Percentiles rank a stretch among this genome's conserved stretches.
Conservation (phyloP, 2,888 invertebrate genomes). For the Acanthosepion esculentum region DNA sequence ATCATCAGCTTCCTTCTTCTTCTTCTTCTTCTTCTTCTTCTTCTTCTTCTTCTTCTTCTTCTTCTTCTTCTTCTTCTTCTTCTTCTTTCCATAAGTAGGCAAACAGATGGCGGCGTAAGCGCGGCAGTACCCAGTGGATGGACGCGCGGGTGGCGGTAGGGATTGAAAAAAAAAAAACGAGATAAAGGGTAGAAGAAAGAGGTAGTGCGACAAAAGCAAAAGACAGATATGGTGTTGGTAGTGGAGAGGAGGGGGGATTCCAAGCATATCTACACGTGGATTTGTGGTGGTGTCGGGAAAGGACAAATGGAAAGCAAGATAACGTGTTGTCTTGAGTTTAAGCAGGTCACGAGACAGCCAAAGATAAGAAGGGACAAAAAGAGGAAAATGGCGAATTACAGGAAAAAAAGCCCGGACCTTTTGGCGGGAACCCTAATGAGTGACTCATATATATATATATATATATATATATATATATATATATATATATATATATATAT, state of each 20-base stretch:
- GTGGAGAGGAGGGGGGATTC: not conserved
- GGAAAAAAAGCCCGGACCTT: not conserved
- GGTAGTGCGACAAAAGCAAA: not conserved
- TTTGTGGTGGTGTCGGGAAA: not conserved
- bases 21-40: too few relatives aligned
- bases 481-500: not conserved
- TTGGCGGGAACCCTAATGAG: conserved; percentile 33
- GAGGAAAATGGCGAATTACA: not conserved
- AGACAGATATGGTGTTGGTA: too few relatives aligned
- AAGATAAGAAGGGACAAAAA: not conserved
- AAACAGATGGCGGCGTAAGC: not conserved
- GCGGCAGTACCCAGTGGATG: not conserved
- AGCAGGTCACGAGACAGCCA: not conserved
- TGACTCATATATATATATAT: not conserved
- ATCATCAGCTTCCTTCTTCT: too few relatives aligned
- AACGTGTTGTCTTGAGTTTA: conserved; percentile 11
- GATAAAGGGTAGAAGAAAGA: not conserved
- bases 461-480: too few relatives aligned
- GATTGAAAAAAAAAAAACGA: not conserved
- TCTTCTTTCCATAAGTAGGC: not conserved
- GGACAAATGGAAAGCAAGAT: not conserved
- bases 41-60: too few relatives aligned
- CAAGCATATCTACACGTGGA: conserved; percentile 4
- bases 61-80: not conserved
- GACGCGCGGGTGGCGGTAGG: not conserved